A percentile compares a stretch with the other conserved stretches of the same genome.
These are phyloP conservation scores for Cosmia trapezina DNA, from an alignment of 2,888 invertebrate genomes.

Conservation along the genomic window DNA sequence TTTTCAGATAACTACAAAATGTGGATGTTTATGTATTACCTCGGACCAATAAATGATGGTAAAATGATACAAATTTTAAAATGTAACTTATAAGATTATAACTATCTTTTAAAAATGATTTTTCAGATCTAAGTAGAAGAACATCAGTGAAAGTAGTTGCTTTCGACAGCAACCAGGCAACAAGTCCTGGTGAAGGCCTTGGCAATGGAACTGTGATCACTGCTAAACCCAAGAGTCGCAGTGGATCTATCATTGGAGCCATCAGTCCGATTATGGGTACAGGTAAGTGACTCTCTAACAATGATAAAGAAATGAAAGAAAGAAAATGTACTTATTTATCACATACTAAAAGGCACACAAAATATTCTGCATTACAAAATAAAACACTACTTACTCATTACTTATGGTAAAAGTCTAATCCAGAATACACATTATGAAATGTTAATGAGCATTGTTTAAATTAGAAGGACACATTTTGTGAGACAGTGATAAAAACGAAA, in stretches of 20 bases:
- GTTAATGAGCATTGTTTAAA: neutral
- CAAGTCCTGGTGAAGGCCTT: slow-evolving; percentile 78
- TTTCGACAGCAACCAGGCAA: slow-evolving; percentile 80
- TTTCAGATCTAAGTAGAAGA: slow-evolving; percentile 82
- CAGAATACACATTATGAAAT: neutral
- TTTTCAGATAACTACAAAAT: too few species aligned
- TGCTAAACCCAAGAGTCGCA: slow-evolving; percentile 86
- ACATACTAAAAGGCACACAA: neutral
- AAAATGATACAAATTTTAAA: neutral
- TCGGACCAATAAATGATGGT: too few species aligned
- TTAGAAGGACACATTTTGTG: neutral
- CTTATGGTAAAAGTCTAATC: neutral
- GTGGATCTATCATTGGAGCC: slow-evolving; percentile 89
- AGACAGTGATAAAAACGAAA: neutral
- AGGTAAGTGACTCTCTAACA: slow-evolving; percentile 71
- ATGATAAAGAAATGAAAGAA: neutral
- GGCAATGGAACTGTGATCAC: slow-evolving; percentile 77
- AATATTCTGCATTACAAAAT: neutral
- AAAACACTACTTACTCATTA: neutral
- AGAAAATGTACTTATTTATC: too few species aligned
- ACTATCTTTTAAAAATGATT: neutral
- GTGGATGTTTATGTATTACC: too few species aligned
- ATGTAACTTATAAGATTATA: too few species aligned
- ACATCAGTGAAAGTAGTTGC: slow-evolving; percentile 86
- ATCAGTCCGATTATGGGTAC: slow-evolving; percentile 89